Base-by-base conservation (phyloP, 2,113 vertebrate species). In the Cyprinodon tularosa region DNA sequence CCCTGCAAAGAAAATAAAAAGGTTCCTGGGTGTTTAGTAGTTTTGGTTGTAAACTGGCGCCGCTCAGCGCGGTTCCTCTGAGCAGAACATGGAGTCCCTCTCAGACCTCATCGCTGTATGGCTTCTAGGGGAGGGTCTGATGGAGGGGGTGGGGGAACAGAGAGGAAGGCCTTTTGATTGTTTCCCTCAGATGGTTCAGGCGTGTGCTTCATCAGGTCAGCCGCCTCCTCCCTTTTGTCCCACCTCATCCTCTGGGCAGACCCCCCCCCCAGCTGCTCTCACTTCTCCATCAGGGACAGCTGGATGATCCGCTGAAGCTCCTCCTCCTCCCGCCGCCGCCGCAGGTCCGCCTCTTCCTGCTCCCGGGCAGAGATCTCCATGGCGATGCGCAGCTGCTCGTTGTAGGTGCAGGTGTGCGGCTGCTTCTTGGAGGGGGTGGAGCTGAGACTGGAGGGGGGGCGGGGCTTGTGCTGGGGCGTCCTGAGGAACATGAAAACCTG, bases 271-370 rank as follows among this genome's bases (percentile, higher is more conserved):
- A 4, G 15, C n/a, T 47, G 17, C 38, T 40, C 61, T 94, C 87
- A 99, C 88, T 98, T 97, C 90, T 99, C 97, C 68, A 95, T 98
- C 84, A 98, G 94, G 0, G 98, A 99, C 88, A 99, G 96, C 94
- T 94, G 95, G 86, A 99, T 95, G 89, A 99, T 97, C 17, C 96
- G 94, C 91, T 96, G 95, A 62, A 99, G 94, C 83, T 99, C 96
- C 88, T 97, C 96, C 66, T 99, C 96, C 84, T 99, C 97, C 84
- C 88, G 96, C 61, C 92, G 94, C 15, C 89, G 95, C 22, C 95
- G 92, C 42, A 93, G 92, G 90, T 96, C 94, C 12, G 95, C 95
- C 84, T 96, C 96, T 81, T 96, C 96, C 89, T 96, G 97, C 91
- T 99, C 97, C 40, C 94, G 94, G 0, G 97, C 96, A 0, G 98